These are phyloP conservation scores for Trissolcus japonicus DNA, from an alignment of 2,888 invertebrate species.

Conservation along the genomic window DNA sequence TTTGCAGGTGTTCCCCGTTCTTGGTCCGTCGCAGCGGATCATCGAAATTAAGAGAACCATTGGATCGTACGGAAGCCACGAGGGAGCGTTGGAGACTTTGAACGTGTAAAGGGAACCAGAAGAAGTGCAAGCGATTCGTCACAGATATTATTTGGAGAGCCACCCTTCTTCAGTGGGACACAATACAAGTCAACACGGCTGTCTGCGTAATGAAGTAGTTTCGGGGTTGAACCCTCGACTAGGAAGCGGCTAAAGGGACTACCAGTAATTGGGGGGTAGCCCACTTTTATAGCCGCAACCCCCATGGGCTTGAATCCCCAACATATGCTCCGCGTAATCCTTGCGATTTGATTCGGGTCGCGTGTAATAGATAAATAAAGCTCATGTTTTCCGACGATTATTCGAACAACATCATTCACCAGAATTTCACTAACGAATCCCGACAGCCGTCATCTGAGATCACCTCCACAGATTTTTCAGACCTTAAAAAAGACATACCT, in stretches of 20 bases:
- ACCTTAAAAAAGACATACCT: conserved; percentile 29
- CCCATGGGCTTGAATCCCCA: conserved; percentile 67
- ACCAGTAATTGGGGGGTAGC: conserved; percentile 75
- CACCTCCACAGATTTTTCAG: conserved; percentile 34
- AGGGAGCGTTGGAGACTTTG: conserved; percentile 46
- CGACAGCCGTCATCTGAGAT: conserved; percentile 51
- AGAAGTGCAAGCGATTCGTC: conserved; percentile 75
- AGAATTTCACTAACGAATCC: conserved; percentile 56
- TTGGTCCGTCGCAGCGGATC: conserved; percentile 36
- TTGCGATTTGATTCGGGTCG: conserved; percentile 67
- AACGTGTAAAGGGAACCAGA: conserved; percentile 62
- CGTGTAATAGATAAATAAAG: conserved; percentile 75
- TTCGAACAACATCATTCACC: conserved; percentile 59
- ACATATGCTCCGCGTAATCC: conserved; percentile 75
- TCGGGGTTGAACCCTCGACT: conserved; percentile 66
- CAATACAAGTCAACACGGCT: conserved; percentile 77
- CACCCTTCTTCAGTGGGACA: conserved; percentile 64
- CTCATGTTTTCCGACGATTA: conserved; percentile 65
- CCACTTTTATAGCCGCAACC: conserved; percentile 70
- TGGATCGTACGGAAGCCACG: conserved; percentile 43
- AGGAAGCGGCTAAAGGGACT: conserved; percentile 66
- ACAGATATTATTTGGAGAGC: conserved; percentile 75
- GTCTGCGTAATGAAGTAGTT: conserved; percentile 77
- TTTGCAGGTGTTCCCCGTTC: conserved; percentile 52
- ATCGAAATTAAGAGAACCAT: conserved; percentile 53